Base-by-base conservation (phyloP, 2,888 invertebrate species). In the Heliconius ismenius region DNA sequence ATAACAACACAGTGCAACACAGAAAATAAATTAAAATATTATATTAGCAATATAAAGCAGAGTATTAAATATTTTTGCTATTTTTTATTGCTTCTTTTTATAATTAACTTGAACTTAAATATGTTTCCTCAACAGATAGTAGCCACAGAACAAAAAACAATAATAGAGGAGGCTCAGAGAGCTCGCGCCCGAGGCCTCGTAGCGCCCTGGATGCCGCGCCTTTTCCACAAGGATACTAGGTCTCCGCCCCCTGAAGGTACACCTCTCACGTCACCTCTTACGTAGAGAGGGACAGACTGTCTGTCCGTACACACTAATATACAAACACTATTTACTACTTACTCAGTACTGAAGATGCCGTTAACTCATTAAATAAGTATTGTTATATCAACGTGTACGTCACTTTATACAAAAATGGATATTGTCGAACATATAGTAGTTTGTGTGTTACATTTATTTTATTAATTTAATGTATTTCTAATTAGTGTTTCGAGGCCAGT, bases 81-180 rank as follows among this genome's bases (percentile, higher is more conserved):
- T 49, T 49, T 1, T 21, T 69, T 10, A 49, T 39, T 39, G 39
- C 18, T 62, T 24, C 26, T 18, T 63, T 28, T 63, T 28, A 63
- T 11, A 58, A 24, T n/a, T 4, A 9, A 58, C n/a, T 58, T n/a
- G 0, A 24, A 60, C n/a, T 60, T n/a, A 60, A n/a, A 26, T 26
- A 62, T 62, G 4, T 62, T 26, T 15, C 4, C 10, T 9, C 10
- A 7, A 13, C 95, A 97, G 95, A 91, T 96, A 43, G 96, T 96
- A 2, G 99, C 99, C 0, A 99, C 99, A 0, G 97, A 98, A 78
- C 97, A 98, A 86, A 99, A 99, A 92, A 98, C 98, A 0, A 93
- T 96, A 64, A 94, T 99, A 70, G 99, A 99, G 85, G 98, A 98
- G 87, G 96, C 96, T 1, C 98, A 98, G 89, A 93, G 98, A 10